Conservation (phyloP, 2,113 vertebrate genomes). For the Procavia capensis region DNA sequence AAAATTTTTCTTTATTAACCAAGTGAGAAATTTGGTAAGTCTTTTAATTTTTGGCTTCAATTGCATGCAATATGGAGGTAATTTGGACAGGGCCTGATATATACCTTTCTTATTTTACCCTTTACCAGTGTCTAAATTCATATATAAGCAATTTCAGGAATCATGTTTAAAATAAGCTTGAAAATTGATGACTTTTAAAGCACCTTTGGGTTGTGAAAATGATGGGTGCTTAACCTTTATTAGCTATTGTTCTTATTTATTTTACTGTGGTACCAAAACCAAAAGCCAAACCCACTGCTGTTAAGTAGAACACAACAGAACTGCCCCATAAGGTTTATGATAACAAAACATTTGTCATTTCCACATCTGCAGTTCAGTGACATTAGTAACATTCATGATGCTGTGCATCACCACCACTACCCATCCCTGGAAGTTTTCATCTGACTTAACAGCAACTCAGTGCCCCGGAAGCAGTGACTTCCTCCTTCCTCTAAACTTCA, state of each 20-base stretch:
- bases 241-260: not conserved
- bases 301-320: too few species aligned
- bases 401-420: not conserved
- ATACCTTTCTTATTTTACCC: constrained; percentile 21
- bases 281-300: too few species aligned
- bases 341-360: not conserved
- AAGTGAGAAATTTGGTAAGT: constrained; percentile 10
- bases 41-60: not conserved
- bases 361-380: not conserved
- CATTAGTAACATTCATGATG: not conserved
- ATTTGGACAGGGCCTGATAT: not conserved
- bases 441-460: not conserved
- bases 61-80: not conserved
- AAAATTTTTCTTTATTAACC: constrained; percentile 8
- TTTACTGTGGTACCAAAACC: not conserved
- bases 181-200: not conserved
- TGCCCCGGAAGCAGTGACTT: not conserved
- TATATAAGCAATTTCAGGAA: not conserved
- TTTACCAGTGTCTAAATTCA: not conserved
- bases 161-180: not conserved
- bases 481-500: not conserved
- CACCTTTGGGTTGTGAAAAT: not conserved
- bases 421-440: not conserved
- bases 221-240: not conserved
- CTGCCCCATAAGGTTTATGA: not conserved